Conservation (phyloP, 2,888 invertebrate species). For the Metellina segmentata region DNA sequence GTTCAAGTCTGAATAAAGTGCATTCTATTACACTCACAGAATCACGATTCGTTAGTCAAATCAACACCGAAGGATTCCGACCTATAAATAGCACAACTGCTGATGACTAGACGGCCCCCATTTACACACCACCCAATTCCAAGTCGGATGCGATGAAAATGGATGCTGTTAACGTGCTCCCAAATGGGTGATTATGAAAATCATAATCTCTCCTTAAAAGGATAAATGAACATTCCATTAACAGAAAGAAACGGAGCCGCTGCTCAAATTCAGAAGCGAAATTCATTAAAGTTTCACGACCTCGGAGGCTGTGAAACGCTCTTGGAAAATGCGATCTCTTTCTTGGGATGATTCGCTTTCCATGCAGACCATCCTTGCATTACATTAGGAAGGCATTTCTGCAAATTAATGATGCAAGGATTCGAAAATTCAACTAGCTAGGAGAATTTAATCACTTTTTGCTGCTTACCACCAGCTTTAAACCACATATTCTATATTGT, state of each 20-base stretch:
- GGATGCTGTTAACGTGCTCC: constrained; percentile 26
- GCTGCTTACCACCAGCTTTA: neutral
- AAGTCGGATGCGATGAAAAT: constrained; percentile 26
- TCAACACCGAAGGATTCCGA: neutral
- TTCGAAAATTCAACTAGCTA: neutral
- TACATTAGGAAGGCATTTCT: neutral
- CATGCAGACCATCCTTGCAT: neutral
- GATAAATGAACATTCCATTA: constrained; percentile 68
- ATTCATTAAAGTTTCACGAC: constrained; percentile 19
- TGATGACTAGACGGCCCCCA: neutral
- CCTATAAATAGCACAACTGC: constrained; percentile 17
- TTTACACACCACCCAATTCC: neutral
- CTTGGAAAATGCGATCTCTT: neutral
- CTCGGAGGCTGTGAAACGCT: neutral
- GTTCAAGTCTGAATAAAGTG: too few species aligned
- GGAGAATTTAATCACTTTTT: neutral
- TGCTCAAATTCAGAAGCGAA: constrained; percentile 18
- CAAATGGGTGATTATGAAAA: constrained; percentile 69
- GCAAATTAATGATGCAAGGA: neutral
- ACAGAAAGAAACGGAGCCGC: neutral
- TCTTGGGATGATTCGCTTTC: neutral
- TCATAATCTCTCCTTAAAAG: constrained; percentile 59
- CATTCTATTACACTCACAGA: too few species aligned
- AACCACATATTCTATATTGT: too few species aligned
- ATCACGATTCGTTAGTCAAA: too few species aligned